Evolutionary conservation across 1,140 invertebrate species (phyloP), one percentile per base, ranked within the genome.

Genomic region (Bombus superbus): DNA sequence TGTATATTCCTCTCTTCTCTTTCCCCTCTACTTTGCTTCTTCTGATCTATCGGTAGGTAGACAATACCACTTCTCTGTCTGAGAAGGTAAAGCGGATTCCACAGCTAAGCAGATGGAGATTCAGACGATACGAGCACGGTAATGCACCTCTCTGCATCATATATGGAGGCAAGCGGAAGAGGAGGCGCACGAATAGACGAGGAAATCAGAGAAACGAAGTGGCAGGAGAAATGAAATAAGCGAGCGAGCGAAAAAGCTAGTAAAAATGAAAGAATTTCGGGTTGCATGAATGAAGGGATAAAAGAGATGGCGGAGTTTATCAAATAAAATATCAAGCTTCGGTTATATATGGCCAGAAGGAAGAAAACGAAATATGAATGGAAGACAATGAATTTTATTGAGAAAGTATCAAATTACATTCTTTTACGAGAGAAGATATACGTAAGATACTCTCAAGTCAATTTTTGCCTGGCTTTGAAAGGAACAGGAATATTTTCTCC

Each of bases 61-160:
- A 64, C 73, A 83, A 69, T 77, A 83, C 62, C 44, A 77, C 62
- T 76, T 73, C 38, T 91, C 88, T 92, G 91, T 93, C 90, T 91
- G 89, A 91, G 92, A 93, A 93, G 91, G 91, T 91, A 94, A 94
- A 94, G 92, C 93, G 93, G 94, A 95, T 95, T 94, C 92, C 89
- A 81, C 86, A 88, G 90, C 91, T 93, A 94, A 95, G 94, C 93
- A 94, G 94, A 95, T 93, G 92, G 92, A 94, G 93, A 94, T 94
- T 91, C 92, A 92, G 89, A 79, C 91, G 88, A 92, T 92, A 91
- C 88, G 91, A 93, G 91, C 91, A 89, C 90, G 90, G 91, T 93
- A 93, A 93, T 93, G 92, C 92, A 89, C 76, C 53, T 84, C 76
- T 84, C 83, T 72, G 66, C 66, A 64, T 77, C 44, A 47, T 57